Percentiles rank a stretch among this genome's conserved stretches.
phyloP scores from a whole-genome alignment of 2,888 invertebrate species.

The Acrocyrtus sp. region DNA sequence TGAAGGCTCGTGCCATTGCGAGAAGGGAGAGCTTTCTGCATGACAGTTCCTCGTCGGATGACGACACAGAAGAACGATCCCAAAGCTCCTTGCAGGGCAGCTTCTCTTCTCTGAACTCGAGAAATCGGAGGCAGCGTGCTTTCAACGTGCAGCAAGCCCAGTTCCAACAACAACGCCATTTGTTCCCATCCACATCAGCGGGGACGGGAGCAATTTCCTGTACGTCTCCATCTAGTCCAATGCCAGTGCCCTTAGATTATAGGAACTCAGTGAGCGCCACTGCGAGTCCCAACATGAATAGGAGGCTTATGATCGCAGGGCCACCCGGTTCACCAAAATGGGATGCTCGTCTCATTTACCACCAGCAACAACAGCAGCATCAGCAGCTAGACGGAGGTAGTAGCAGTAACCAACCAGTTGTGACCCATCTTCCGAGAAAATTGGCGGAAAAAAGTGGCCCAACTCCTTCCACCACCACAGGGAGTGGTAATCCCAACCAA shows the following conservation, averaged over 20 bases:
- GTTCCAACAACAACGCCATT: conserved; percentile 47
- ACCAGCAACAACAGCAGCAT: too few species aligned
- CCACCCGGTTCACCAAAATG: conserved; percentile 56
- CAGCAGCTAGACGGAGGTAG: conserved; percentile 33
- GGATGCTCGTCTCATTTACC: conserved; percentile 63
- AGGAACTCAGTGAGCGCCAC: conserved; percentile 21
- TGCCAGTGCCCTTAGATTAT: conserved; percentile 50
- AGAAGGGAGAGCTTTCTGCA: conserved; percentile 60
- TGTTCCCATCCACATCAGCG: conserved; percentile 42
- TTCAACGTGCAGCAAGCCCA: conserved; percentile 45
- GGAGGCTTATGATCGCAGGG: conserved; percentile 35
- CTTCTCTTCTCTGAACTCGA: conserved; percentile 60
- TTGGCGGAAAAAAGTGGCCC: conserved; percentile 29
- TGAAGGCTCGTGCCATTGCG: conserved; percentile 62
- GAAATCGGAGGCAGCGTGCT: conserved; percentile 46
- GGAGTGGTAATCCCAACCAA: conserved; percentile 27
- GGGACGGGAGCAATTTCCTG: conserved; percentile 29
- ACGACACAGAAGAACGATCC: conserved; percentile 41
- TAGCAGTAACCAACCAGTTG: conserved; percentile 52
- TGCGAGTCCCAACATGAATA: conserved; percentile 41
- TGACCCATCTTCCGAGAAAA: conserved; percentile 56
- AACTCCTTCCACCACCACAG: neutral
- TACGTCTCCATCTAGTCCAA: conserved; percentile 55
- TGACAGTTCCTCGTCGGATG: conserved; percentile 57
- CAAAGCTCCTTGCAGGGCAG: conserved; percentile 58